Conservation (phyloP, 2,113 vertebrate genomes). For the Sinocyclocheilus rhinocerous region DNA sequence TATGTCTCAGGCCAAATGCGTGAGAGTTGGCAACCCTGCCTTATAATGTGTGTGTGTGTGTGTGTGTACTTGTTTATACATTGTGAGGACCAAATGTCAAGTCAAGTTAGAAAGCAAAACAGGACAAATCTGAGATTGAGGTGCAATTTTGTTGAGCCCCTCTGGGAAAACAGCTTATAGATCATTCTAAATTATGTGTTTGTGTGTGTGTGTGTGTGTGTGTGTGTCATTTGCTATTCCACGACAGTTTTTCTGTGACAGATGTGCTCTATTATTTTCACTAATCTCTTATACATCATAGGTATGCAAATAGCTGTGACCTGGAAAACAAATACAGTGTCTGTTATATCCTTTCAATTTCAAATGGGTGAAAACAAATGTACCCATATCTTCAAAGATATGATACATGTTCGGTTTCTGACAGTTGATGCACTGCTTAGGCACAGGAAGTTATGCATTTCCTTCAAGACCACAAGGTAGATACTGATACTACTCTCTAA, state of each 20-base stretch:
- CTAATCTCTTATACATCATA: too few species aligned
- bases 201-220: too few species aligned
- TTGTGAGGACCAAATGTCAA: not conserved
- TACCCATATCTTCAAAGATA: not conserved
- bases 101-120: not conserved
- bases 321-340: not conserved
- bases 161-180: not conserved
- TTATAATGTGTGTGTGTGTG: not conserved
- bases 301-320: constrained; percentile 7
- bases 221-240: not conserved
- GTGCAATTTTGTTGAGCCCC: not conserved
- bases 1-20: too few species aligned
- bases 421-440: not conserved
- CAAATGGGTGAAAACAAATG: not conserved
- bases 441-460: constrained; percentile 30
- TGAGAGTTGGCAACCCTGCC: too few species aligned
- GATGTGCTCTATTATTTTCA: not conserved
- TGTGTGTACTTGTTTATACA: not conserved
- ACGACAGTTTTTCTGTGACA: not conserved
- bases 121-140: not conserved
- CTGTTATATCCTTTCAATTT: not conserved
- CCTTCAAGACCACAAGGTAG: not conserved
- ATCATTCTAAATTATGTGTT: not conserved
- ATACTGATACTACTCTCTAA: not conserved
- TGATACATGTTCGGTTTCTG: not conserved